phyloP scores from a whole-genome alignment of 1,140 invertebrate species.

The Magallana gigas region DNA sequence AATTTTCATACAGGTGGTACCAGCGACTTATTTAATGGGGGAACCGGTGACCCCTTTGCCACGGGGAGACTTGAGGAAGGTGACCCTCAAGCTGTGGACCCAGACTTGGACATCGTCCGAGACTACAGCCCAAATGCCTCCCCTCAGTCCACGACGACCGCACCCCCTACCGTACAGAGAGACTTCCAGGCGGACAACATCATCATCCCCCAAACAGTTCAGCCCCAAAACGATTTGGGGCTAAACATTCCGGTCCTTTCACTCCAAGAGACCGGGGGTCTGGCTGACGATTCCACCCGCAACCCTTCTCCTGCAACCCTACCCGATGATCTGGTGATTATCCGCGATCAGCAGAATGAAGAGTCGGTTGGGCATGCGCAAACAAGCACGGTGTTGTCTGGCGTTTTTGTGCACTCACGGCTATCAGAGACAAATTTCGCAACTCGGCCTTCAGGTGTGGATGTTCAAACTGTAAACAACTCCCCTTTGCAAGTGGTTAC shows the following conservation, averaged over 20 bases:
- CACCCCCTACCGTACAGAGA: not conserved
- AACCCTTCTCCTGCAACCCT: not conserved
- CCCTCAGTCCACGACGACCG: not conserved
- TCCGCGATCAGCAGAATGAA: not conserved
- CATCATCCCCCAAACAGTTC: not conserved
- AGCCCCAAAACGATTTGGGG: not conserved
- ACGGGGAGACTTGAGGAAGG: not conserved
- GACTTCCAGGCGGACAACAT: constrained; percentile 2
- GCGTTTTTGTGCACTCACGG: not conserved
- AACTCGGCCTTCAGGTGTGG: not conserved
- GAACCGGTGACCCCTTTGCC: not conserved
- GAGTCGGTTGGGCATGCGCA: not conserved
- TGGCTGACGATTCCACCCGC: not conserved
- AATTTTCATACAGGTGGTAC: not conserved
- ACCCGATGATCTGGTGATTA: not conserved
- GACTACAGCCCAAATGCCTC: not conserved
- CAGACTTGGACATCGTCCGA: not conserved
- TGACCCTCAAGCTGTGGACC: not conserved
- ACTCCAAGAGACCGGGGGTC: not conserved
- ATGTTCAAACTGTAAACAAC: not conserved
- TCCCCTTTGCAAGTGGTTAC: not conserved
- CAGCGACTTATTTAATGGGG: not conserved
- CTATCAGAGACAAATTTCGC: not conserved
- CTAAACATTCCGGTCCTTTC: not conserved
- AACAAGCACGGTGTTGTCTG: not conserved